A percentile compares a stretch with the other conserved stretches of the same genome.
Evolutionary conservation across 1,140 invertebrate genomes (phyloP).

Genomic region (Chironomus striatipennis): DNA sequence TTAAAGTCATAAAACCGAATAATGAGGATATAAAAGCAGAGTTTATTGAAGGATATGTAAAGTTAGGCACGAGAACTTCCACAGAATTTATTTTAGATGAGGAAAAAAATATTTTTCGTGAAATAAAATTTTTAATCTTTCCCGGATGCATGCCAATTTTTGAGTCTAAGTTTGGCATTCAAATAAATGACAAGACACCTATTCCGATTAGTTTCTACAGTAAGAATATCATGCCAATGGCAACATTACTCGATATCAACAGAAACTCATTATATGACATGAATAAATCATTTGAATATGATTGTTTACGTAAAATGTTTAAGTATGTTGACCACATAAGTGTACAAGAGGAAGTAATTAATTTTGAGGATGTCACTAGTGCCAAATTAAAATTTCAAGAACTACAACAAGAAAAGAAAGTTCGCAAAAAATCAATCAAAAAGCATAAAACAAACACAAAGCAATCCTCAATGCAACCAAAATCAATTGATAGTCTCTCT

Average conservation of each 20-base stretch:
- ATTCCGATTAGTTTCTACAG: neutral
- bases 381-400: neutral
- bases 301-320: conserved; percentile 10
- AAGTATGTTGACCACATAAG: neutral
- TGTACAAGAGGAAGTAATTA: neutral
- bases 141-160: neutral
- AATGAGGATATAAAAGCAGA: neutral
- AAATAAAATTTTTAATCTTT: neutral
- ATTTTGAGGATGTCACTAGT: neutral
- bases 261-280: neutral
- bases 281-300: neutral
- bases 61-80: neutral
- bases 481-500: neutral
- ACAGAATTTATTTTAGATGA: neutral
- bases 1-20: neutral
- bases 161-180: neutral
- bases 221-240: neutral
- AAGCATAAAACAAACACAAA: neutral
- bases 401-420: neutral
- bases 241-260: neutral
- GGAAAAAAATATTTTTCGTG: neutral
- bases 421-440: neutral
- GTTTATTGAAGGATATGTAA: neutral
- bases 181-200: neutral
- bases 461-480: neutral